A percentile compares a stretch with the other conserved stretches of the same genome.
Conservation (phyloP, 2,888 invertebrate genomes). For the Ceriagrion tenellum region DNA sequence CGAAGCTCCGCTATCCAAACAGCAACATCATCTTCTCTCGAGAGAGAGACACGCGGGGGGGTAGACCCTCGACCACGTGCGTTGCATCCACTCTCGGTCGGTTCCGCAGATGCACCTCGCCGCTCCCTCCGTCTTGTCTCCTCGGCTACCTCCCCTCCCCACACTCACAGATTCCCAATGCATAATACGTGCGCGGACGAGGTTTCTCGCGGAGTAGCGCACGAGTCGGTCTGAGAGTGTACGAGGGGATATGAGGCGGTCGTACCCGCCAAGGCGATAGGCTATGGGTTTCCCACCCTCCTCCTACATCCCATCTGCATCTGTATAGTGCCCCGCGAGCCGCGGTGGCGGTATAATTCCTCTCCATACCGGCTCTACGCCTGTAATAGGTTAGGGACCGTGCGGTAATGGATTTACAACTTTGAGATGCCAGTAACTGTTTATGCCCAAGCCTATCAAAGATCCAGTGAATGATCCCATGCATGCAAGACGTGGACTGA, state of each 20-base stretch:
- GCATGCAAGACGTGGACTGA: too few species aligned
- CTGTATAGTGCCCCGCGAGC: too few species aligned
- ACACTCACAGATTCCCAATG: neutral
- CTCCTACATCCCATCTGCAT: too few species aligned
- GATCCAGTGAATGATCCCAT: too few species aligned
- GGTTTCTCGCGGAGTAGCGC: neutral
- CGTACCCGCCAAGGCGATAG: neutral
- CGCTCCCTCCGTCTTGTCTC: neutral
- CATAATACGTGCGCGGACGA: neutral
- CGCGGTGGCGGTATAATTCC: too few species aligned
- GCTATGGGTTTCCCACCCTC: too few species aligned
- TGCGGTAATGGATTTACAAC: too few species aligned
- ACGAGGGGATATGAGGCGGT: neutral
- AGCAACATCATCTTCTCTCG: neutral
- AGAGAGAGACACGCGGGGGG: neutral
- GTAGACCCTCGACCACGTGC: neutral
- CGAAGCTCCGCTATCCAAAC: conserved; percentile 7
- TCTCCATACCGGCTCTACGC: too few species aligned
- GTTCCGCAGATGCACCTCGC: neutral
- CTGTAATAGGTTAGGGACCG: too few species aligned
- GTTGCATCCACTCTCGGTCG: neutral
- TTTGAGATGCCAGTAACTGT: too few species aligned
- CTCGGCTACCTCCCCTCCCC: too few species aligned
- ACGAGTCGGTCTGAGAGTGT: neutral
- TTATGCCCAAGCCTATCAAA: too few species aligned